These are phyloP conservation scores for Thumatha senex DNA, from an alignment of 2,888 invertebrate genomes.

Conservation along the genomic window DNA sequence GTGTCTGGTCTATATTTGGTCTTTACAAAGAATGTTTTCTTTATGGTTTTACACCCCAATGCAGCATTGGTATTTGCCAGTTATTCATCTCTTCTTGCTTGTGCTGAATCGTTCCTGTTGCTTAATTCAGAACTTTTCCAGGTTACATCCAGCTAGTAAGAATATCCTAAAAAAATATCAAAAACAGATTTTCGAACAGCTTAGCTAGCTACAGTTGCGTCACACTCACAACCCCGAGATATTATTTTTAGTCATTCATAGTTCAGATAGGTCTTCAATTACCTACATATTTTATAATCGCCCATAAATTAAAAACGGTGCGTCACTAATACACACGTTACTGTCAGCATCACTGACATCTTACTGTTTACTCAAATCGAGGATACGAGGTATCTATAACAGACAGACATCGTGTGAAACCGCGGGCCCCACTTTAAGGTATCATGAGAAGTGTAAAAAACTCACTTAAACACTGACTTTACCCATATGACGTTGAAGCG, in stretches of 20 bases:
- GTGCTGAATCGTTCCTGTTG: too few relatives aligned
- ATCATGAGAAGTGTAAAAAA: conserved; percentile 57
- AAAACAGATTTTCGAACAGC: too few relatives aligned
- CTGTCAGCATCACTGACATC: conserved; percentile 42
- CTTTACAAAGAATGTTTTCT: conserved; percentile 18
- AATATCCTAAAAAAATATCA: too few relatives aligned
- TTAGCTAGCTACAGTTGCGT: too few relatives aligned
- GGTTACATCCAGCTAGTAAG: too few relatives aligned
- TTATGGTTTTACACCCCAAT: neutral
- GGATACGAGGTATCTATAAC: conserved; percentile 57
- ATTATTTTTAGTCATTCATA: too few relatives aligned
- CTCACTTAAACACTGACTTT: conserved; percentile 40
- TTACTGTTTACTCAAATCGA: conserved; percentile 53
- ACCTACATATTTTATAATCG: neutral
- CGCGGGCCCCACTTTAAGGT: conserved; percentile 63
- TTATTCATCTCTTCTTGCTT: too few relatives aligned
- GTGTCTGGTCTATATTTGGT: conserved; percentile 37
- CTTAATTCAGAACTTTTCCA: too few relatives aligned
- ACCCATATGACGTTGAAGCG: conserved; percentile 43
- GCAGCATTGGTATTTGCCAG: too few relatives aligned
- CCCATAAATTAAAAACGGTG: neutral
- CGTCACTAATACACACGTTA: conserved; percentile 4
- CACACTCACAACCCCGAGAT: too few relatives aligned
- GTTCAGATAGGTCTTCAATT: too few relatives aligned
- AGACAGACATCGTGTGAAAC: conserved; percentile 60